A percentile compares a stretch with the other conserved stretches of the same genome.
Conservation (phyloP, 53 echinoderm and acorn worm species). For the Holothuria scabra region DNA sequence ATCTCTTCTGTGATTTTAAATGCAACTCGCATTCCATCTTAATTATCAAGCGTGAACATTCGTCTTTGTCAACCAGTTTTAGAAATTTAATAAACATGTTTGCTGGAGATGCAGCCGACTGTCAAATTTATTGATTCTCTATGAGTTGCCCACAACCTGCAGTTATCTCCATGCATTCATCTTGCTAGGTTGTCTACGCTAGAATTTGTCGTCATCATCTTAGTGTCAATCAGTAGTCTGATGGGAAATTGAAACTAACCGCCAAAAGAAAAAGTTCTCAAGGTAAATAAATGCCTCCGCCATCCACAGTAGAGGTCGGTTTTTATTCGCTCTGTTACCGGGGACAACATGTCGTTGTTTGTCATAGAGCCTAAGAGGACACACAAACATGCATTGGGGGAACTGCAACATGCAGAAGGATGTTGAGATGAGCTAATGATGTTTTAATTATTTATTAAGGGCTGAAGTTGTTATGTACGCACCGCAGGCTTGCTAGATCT, state of each 20-base stretch:
- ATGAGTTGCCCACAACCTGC: neutral
- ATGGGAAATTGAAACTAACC: slow-evolving; percentile 27
- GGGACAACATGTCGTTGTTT: slow-evolving; percentile 17
- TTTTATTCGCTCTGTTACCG: slow-evolving; percentile 46
- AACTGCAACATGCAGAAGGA: slow-evolving; percentile 14
- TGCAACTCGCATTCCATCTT: too few species aligned
- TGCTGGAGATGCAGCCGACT: too few species aligned
- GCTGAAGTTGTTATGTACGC: neutral
- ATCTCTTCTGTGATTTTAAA: too few species aligned
- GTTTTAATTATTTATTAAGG: slow-evolving; percentile 42
- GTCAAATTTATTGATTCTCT: too few species aligned
- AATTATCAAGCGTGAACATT: too few species aligned
- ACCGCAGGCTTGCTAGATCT: too few species aligned
- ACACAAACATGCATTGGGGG: neutral
- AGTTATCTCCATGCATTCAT: neutral
- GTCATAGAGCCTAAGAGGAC: neutral
- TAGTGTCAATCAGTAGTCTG: slow-evolving; percentile 37
- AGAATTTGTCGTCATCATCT: slow-evolving; percentile 26
- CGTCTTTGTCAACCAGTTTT: too few species aligned
- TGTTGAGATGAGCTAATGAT: slow-evolving; percentile 24
- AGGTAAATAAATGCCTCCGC: slow-evolving; percentile 23
- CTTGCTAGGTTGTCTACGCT: slow-evolving; percentile 6
- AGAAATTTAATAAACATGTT: too few species aligned
- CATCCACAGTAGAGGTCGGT: slow-evolving; percentile 25
- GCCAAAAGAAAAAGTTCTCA: slow-evolving; percentile 19